Percentiles rank a stretch among this genome's conserved stretches.
phyloP scores from a whole-genome alignment of 2,113 vertebrate genomes.

The Serinus canaria region DNA sequence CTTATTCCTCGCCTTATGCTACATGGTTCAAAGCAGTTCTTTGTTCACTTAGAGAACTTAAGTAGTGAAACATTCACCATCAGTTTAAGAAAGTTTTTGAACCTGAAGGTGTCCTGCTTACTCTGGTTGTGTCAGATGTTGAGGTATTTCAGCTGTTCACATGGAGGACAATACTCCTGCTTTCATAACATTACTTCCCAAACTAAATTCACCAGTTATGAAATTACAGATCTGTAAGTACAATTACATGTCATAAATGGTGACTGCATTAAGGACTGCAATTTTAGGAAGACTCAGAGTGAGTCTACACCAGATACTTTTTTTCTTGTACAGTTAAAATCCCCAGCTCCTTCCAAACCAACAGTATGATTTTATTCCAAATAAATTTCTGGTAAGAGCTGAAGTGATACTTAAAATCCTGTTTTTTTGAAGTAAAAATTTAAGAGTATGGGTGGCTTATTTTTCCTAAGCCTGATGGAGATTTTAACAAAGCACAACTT shows the following conservation, averaged over 20 bases:
- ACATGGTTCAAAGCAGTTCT: background rate
- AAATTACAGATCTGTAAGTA: background rate
- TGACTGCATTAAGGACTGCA: background rate
- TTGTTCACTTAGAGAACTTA: background rate
- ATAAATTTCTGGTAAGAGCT: background rate
- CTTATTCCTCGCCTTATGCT: background rate
- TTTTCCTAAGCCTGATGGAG: background rate
- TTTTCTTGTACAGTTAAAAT: background rate
- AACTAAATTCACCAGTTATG: background rate
- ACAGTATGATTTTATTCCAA: background rate
- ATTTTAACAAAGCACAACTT: slow-evolving; percentile 26
- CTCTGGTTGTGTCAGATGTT: background rate
- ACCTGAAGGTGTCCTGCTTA: background rate
- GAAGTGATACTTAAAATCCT: background rate
- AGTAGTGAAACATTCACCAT: background rate
- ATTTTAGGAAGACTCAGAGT: background rate
- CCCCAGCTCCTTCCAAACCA: background rate
- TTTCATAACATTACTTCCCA: background rate
- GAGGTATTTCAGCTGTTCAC: background rate
- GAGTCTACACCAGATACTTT: background rate
- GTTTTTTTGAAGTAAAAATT: background rate
- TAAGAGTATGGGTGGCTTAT: background rate
- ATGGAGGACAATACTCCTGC: background rate
- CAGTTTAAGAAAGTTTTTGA: background rate
- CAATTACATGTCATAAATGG: background rate